A percentile compares a stretch with the other conserved stretches of the same genome.
Conservation (phyloP, 2,797 vertebrate genomes). For the Cygnus olor region DNA sequence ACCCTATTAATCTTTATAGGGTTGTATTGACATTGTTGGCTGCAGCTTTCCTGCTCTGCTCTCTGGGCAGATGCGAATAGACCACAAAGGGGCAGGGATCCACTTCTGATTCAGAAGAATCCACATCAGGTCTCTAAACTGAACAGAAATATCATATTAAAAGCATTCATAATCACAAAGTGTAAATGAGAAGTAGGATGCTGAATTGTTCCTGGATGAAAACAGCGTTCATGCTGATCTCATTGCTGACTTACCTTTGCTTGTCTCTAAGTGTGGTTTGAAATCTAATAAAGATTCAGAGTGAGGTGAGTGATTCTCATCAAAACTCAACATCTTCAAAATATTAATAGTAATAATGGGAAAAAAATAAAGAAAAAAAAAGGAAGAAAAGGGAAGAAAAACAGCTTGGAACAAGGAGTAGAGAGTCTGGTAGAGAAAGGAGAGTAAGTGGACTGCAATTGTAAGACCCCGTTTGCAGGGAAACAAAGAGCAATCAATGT, state of each 20-base stretch:
- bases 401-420: neutral
- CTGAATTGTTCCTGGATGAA: constrained; percentile 3
- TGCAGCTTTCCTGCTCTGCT: constrained; percentile 32
- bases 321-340: neutral
- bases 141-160: constrained; percentile 58
- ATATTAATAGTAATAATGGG: neutral
- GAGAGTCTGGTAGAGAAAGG: constrained; percentile 17
- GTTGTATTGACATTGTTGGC: constrained; percentile 61
- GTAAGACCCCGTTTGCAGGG: constrained; percentile 20
- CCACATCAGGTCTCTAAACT: constrained; percentile 46
- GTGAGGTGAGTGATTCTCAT: neutral
- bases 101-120: constrained; percentile 57
- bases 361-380: neutral
- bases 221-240: neutral
- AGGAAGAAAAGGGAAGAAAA: neutral
- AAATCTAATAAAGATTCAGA: constrained; percentile 52
- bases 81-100: neutral
- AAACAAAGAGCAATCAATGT: constrained; percentile 59
- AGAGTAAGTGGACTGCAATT: constrained; percentile 46
- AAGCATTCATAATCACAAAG: constrained; percentile 48
- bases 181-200: constrained; percentile 26
- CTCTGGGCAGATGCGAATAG: constrained; percentile 51
- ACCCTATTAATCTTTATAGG: constrained; percentile 80
- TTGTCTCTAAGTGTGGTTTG: constrained; percentile 13
- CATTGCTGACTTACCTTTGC: constrained; percentile 15